Base-by-base conservation (phyloP, 1,140 invertebrate species). In the Ridgeia piscesae region DNA sequence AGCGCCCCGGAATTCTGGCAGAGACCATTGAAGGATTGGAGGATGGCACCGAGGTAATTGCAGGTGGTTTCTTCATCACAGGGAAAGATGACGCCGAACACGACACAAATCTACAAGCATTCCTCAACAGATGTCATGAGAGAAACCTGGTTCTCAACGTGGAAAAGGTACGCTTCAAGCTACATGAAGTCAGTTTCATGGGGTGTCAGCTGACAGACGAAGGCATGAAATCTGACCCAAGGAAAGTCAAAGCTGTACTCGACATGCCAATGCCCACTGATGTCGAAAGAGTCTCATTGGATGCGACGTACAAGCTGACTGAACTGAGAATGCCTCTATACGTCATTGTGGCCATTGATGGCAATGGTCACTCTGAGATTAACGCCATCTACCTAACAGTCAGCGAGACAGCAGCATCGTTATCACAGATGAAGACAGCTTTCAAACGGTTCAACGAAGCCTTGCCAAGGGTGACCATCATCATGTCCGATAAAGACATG, bases 131-230 rank as follows among this genome's bases (percentile, higher is more conserved):
- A 42, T 42, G 42, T 6, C 42, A 11, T 42, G 42, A 11, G 11
- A 42, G 42, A 42, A 42, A 42, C 42, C 11, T 42, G 11, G 42
- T 42, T 42, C 92, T 94, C 31, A 94, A 93, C 91, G n/a, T 33
- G 34, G 89, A 88, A 17, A 94, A 94, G 88, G 35, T 94, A 33
- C 48, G 93, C 91, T 33, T 94, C 1, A n/a, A 88, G 17, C 34
- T 58, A 35, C n/a, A 91, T 34, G 93, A 94, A 89, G 92, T 96
- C n/a, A 93, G 93, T 92, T 95, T 94, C 93, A 93, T 96, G 91
- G 96, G 96, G 14, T 94, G 96, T 92, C 92, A 94, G 33, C 92
- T 96, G 35, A 92, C 94, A n/a, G 35, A 88, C 35, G 48, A 94
- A 77, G 95, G 95, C 14, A 92, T 96, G 8, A 94, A 94, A 88